Percentiles rank a stretch among this genome's conserved stretches.
These are phyloP conservation scores for Lasiurus borealis DNA, from an alignment of 2,113 vertebrate species.

Conservation along the genomic window DNA sequence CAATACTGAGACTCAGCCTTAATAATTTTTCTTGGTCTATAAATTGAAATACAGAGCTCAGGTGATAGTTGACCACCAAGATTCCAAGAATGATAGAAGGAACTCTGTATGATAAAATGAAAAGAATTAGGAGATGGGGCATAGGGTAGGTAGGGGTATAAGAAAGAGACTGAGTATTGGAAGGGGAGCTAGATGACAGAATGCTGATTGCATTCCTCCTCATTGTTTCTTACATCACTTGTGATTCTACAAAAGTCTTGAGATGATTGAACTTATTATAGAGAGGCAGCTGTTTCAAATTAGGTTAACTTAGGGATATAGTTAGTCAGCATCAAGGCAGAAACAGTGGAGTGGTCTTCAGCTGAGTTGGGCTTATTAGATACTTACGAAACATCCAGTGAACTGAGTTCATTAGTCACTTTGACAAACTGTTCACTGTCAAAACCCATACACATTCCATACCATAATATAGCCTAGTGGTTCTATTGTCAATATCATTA, in stretches of 20 bases:
- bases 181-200: background rate
- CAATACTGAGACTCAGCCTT: background rate
- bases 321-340: background rate
- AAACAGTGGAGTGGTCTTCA: background rate
- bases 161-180: background rate
- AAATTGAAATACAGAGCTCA: slow-evolving; percentile 13
- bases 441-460: background rate
- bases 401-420: slow-evolving; percentile 45
- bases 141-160: background rate
- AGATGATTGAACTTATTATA: slow-evolving; percentile 64
- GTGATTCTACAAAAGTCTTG: slow-evolving; percentile 9
- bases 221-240: slow-evolving; percentile 19
- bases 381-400: background rate
- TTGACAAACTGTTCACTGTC: background rate
- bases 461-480: rapidly evolving
- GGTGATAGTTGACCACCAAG: background rate
- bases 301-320: slow-evolving; percentile 7
- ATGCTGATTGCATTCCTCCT: slow-evolving; percentile 22
- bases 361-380: background rate
- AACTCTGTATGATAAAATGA: background rate
- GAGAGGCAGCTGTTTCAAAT: slow-evolving; percentile 67
- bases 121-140: background rate
- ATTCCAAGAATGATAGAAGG: background rate
- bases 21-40: background rate
- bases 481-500: background rate